Evolutionary conservation across 2,113 vertebrate genomes (phyloP), one percentile per base, ranked within the genome.

Genomic region (Vulpes lagopus): DNA sequence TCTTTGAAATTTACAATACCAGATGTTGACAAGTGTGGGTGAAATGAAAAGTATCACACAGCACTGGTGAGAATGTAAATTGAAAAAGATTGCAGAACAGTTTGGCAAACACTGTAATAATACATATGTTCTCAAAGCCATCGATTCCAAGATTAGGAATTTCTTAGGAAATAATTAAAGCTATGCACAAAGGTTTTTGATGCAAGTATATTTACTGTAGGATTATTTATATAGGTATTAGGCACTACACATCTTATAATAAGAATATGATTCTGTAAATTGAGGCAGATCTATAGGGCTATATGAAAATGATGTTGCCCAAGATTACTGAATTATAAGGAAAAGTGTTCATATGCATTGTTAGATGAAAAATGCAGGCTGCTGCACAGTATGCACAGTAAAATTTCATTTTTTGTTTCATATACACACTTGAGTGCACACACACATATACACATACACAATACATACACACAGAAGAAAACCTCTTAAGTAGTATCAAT

Each of bases 141-240:
- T 76, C 20, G 20, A 94, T 49, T 81, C 11, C 53, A 81, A 59
- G 11, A 79, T 67, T 67, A 80, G 2, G 5, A 79, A 69, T 94
- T 67, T 87, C 64, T 84, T 91, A 69, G 82, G 23, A 89, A 84
- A 87, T 87, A 83, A 97, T 79, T 43, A 88, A 95, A 83, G 69
- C 11, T 78, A 43, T 65, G 19, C 57, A 74, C 51, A 67, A 43
- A 91, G 30, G 4, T 53, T 95, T 95, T 95, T 32, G 20, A 30
- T 51, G 5, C 17, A 92, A 91, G 76, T 32, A 60, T 38, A 32
- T 49, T 85, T 55, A 55, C 2, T 51, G 14, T 32, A 71, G 32
- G 51, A 76, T 51, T 88, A 57, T 51, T 92, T 71, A 65, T 43
- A 49, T 30, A 92, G 73, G 53, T 93, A 43, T 43, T 43, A 94